These are phyloP conservation scores for Eristalis arbustorum DNA, from an alignment of 2,888 invertebrate genomes.

Conservation along the genomic window DNA sequence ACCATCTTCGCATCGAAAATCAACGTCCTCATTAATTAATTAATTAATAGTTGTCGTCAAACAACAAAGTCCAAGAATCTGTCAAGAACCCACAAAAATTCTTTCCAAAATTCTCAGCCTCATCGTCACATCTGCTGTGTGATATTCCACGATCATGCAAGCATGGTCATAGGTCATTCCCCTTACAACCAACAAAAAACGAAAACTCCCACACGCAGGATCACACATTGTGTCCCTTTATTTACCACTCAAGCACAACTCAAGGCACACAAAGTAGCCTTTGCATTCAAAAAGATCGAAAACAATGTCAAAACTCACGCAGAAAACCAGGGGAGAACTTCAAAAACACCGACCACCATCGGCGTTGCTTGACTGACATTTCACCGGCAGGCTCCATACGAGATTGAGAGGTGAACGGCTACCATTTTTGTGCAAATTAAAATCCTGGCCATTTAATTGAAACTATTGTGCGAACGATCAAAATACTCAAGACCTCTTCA, in stretches of 20 bases:
- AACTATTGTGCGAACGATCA: slow-evolving; percentile 35
- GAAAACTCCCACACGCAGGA: neutral
- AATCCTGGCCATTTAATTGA: slow-evolving; percentile 54
- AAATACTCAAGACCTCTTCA: slow-evolving; percentile 40
- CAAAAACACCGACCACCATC: neutral
- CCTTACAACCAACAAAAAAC: neutral
- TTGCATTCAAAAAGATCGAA: neutral
- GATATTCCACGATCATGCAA: too few species aligned
- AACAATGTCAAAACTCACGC: neutral
- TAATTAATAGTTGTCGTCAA: too few species aligned
- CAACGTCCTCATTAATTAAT: too few species aligned
- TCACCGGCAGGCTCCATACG: neutral
- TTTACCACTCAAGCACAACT: neutral
- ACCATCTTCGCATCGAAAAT: too few species aligned
- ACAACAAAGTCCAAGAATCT: too few species aligned
- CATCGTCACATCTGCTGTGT: too few species aligned
- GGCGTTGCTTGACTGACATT: neutral
- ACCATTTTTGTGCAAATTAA: slow-evolving; percentile 33
- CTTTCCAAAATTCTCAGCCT: too few species aligned
- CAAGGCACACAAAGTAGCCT: neutral
- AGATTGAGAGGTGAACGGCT: slow-evolving; percentile 19
- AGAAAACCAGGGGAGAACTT: neutral
- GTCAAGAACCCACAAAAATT: too few species aligned
- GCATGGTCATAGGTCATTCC: neutral
- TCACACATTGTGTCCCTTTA: neutral